Evolutionary conservation across 1,140 invertebrate species (phyloP), one percentile per base, ranked within the genome.

Genomic region (Antheraea mylitta): DNA sequence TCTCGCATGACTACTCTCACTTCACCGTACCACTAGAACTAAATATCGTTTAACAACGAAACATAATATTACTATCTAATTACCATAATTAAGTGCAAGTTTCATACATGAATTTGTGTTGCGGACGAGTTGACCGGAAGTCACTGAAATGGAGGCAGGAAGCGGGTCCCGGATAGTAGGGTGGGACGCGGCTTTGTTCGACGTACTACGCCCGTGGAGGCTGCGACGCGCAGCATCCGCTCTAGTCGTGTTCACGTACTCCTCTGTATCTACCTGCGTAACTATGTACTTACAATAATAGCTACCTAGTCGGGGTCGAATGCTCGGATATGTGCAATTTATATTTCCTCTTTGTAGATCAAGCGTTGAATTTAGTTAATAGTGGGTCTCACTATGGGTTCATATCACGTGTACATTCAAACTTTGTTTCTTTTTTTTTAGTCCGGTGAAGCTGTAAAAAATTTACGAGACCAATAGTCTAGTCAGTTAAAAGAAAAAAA

Each of bases 141-240:
- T 58, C 58, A 68, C 70, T 76, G 73, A 72, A 75, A 77, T 71
- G 71, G 76, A 80, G 81, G 78, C 75, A 78, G 78, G 77, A 78
- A 81, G 78, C 69, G 78, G 66, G 75, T 65, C 64, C 64, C 38
- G 38, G 64, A 48, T 82, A 82, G 82, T 53, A 53, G 45, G 45
- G 83, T 81, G 74, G 87, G 81, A 79, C 82, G 81, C 62, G 58
- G 71, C 84, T 87, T 87, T 86, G 85, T 86, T 82, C 84, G 77
- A 71, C 75, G 80, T 83, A 83, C 81, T 85, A 87, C 86, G 86
- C 83, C 80, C 82, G 83, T 70, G 72, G 83, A 86, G 86, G 87
- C 82, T 85, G 81, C 83, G 75, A 77, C 86, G 87, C 90, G 87
- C 90, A 90, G 90, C 90, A 89, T 90, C 90, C 85, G 78, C 85